Base-by-base conservation (phyloP, 2,113 vertebrate species). In the Beaufortia kweichowensis region DNA sequence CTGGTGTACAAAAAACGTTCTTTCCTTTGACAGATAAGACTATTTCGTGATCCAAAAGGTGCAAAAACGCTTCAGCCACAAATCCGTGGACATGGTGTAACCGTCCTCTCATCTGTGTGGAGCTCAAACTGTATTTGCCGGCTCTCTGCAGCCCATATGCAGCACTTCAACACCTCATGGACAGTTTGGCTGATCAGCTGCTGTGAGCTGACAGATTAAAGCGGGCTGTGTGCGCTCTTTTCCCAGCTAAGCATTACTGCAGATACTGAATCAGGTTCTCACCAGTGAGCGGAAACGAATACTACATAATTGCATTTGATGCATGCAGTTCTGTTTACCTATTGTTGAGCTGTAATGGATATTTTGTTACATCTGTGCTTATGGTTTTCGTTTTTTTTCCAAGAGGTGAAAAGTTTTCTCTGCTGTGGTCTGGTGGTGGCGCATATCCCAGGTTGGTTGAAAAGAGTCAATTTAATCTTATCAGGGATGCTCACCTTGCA, bases 381-480 rank as follows among this genome's bases (percentile, higher is more conserved):
- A n/a, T 9, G 35, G 63, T 41, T 65, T n/a, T n/a, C n/a, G n/a
- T 65, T 26, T 8, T 21, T 23, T 21, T 53, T 17, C 28, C 5
- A 28, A 19, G 68, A 71, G 68, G 53, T 59, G 11, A 71, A 26
- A 59, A 59, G 68, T 69, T 69, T 69, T n/a, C n/a, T 1, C 28
- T 39, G 21, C 6, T 57, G 48, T 5, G 8, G 17, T 41, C 24
- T 39, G 33, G 29, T 4, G 17, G 9, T 28, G 50, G 21, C 21
- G 2, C 17, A 23, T 19, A 43, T 60, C 43, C 39, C 61, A 46
- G 35, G 10, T 17, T 23, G 43, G 10, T 8, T 0, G 10, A 61
- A 23, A 48, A 24, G 35, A 74, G 70, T 74, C 57, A 43, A 59
- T 74, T 74, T 60, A 61, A 56, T 23, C 35, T 74, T 74, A 74